Conservation (phyloP, 2,888 invertebrate species). For the Erebia palarica region DNA sequence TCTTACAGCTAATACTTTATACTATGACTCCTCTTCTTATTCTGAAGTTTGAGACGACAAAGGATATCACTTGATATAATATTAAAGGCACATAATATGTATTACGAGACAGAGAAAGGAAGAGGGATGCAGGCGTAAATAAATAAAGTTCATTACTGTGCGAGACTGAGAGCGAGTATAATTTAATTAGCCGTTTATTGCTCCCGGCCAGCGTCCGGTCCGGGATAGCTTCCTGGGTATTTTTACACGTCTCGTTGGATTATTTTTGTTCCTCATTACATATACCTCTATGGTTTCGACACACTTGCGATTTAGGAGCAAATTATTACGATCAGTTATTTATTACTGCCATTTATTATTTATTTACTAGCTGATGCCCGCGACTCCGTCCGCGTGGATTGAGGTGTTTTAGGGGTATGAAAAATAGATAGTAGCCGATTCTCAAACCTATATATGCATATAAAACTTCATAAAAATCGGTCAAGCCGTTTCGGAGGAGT, state of each 20-base stretch:
- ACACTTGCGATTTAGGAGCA: not conserved
- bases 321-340: not conserved
- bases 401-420: too few relatives aligned
- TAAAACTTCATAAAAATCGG: too few relatives aligned
- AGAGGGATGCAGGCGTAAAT: conserved; percentile 29
- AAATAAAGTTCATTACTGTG: conserved; percentile 53
- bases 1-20: too few relatives aligned
- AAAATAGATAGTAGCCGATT: too few relatives aligned
- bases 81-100: not conserved
- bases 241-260: conserved; percentile 13
- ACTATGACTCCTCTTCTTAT: too few relatives aligned
- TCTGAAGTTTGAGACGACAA: not conserved
- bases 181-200: conserved; percentile 34
- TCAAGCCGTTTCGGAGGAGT: too few relatives aligned
- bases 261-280: conserved; percentile 17
- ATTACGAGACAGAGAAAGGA: not conserved
- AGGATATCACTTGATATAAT: not conserved
- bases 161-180: conserved; percentile 42
- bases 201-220: conserved; percentile 9
- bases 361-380: too few relatives aligned
- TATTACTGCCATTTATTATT: too few relatives aligned
- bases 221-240: conserved; percentile 14
- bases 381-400: too few relatives aligned
- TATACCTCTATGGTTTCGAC: not conserved
- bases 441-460: too few relatives aligned